phyloP scores from a whole-genome alignment of 2,888 invertebrate species.

The Agonopterix subpropinquella region DNA sequence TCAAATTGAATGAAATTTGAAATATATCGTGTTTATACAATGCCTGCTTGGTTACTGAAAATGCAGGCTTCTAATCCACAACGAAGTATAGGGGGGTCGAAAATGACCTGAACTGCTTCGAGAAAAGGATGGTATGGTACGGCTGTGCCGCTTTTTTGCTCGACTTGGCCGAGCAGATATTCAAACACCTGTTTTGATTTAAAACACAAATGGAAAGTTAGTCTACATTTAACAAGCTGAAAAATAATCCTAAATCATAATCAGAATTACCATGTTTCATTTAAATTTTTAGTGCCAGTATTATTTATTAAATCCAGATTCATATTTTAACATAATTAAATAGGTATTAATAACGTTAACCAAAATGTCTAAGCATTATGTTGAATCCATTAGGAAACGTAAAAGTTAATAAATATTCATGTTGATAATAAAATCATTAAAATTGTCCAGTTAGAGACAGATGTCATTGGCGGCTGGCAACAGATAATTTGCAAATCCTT shows the following conservation, averaged over 20 bases:
- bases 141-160: too few relatives aligned
- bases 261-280: neutral
- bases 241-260: slow-evolving; percentile 1
- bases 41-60: too few relatives aligned
- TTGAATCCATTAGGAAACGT: neutral
- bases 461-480: neutral
- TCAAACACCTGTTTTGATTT: too few relatives aligned
- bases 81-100: too few relatives aligned
- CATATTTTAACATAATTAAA: neutral
- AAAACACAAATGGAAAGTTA: too few relatives aligned
- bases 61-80: too few relatives aligned
- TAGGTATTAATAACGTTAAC: neutral
- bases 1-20: too few relatives aligned
- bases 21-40: too few relatives aligned
- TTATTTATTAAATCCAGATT: slow-evolving; percentile 1
- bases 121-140: too few relatives aligned
- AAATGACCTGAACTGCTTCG: too few relatives aligned
- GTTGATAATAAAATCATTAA: slow-evolving; percentile 5
- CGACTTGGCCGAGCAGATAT: too few relatives aligned
- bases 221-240: neutral
- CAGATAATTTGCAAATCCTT: slow-evolving; percentile 1
- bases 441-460: slow-evolving; percentile 1
- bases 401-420: slow-evolving; percentile 5
- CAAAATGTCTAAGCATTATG: slow-evolving; percentile 1
- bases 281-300: neutral